Evolutionary conservation across 1,140 invertebrate species (phyloP).

Genomic region (Thaumetopoea pityocampa): DNA sequence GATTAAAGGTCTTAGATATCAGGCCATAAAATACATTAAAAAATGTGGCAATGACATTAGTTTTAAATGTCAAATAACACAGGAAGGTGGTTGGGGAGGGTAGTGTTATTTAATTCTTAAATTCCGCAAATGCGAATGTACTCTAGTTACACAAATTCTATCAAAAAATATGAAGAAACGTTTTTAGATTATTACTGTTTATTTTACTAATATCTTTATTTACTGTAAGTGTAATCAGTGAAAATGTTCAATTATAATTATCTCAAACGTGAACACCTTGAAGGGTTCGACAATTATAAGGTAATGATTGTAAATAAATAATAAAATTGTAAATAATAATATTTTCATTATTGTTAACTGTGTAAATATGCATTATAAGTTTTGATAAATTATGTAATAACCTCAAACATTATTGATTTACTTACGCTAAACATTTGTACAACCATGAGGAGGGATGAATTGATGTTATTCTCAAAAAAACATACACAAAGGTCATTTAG

Average conservation of each 20-base stretch:
- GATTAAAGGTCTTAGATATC: too few species aligned
- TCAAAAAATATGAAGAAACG: too few species aligned
- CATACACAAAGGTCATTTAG: too few species aligned
- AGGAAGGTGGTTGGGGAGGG: too few species aligned
- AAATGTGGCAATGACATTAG: too few species aligned
- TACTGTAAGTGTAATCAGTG: constrained; percentile 20
- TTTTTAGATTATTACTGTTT: constrained; percentile 3
- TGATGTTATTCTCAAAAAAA: constrained; percentile 2
- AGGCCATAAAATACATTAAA: too few species aligned
- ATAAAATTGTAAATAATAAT: not conserved
- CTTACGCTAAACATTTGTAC: constrained; percentile 31
- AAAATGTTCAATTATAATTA: constrained; percentile 82
- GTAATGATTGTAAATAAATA: constrained; percentile 67
- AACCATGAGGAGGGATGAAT: constrained; percentile 3
- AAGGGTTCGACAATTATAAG: constrained; percentile 95
- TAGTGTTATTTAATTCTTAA: too few species aligned
- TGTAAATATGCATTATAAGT: not conserved
- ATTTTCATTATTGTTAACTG: constrained; percentile 5
- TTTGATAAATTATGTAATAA: constrained; percentile 14
- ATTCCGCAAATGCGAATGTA: too few species aligned
- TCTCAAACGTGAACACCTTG: constrained; percentile 86
- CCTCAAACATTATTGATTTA: constrained; percentile 34
- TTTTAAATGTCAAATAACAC: too few species aligned
- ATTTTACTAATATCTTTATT: constrained; percentile 15
- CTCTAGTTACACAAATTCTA: too few species aligned